Conservation (phyloP, 2,888 invertebrate species). For the Microctonus brassicae region DNA sequence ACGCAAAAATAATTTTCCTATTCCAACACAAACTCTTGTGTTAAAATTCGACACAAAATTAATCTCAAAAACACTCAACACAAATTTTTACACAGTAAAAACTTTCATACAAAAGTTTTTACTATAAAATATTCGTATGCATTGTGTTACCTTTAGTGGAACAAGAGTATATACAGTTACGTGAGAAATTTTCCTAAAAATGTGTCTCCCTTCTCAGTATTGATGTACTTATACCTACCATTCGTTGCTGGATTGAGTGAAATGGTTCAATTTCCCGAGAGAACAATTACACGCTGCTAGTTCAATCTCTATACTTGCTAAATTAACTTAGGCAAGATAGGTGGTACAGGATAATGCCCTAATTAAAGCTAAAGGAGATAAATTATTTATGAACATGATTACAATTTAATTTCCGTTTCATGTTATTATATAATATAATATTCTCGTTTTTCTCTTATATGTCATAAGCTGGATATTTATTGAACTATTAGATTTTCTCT, state of each 20-base stretch:
- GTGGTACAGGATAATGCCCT: background rate
- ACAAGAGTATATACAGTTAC: too few species aligned
- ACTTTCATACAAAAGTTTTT: too few species aligned
- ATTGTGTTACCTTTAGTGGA: too few species aligned
- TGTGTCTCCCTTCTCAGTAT: too few species aligned
- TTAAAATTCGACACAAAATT: too few species aligned
- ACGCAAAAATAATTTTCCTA: too few species aligned
- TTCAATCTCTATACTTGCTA: background rate
- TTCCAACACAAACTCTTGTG: too few species aligned
- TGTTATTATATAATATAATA: background rate
- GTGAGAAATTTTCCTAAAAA: background rate
- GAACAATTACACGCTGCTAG: background rate
- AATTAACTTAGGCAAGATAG: background rate
- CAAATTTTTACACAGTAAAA: too few species aligned
- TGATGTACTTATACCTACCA: too few species aligned
- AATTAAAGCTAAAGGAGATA: background rate
- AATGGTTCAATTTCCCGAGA: background rate
- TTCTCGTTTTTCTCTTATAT: background rate
- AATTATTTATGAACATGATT: background rate
- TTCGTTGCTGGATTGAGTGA: background rate
- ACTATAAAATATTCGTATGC: too few species aligned
- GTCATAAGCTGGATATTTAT: background rate
- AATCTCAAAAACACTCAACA: too few species aligned
- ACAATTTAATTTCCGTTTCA: background rate
- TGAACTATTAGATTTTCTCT: background rate